Evolutionary conservation across 2,797 vertebrate species (phyloP), one percentile per base, ranked within the genome.

Genomic region (Diceros bicornis): DNA sequence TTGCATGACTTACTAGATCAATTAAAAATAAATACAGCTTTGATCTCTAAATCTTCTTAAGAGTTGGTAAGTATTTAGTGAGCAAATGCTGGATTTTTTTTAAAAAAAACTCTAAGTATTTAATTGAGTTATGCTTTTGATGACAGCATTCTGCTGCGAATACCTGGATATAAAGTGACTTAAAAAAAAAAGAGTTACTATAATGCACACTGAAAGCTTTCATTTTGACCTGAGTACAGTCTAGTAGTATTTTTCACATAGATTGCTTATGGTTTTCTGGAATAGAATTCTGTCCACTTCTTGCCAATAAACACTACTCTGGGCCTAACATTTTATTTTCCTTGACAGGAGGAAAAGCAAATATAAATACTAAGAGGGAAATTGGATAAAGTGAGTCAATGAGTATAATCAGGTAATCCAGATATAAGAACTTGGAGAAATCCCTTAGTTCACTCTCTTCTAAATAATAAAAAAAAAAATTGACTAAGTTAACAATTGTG

Each of bases 1-100:
- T 57, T 91, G 37, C 94, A 89, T 64, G 16, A 32, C 59, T 89
- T 93, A 77, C 20, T 69, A 79, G 57, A 95, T 94, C 89, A 91
- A 69, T 86, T 83, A 74, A 93, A 96, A 96, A 89, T 79, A 84
- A 94, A 91, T 27, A 62, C 4, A 94, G 18, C 34, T 92, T 92
- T 93, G 85, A 84, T 83, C 61, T 16, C 25, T 27, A 69, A 78
- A 71, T 94, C 50, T 64, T 71, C 34, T 93, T 69, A 84, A 92
- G 59, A 64, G 1, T 20, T 32, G 23, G 4, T 85, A 68, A 79
- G 7, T 95, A 79, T 64, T 92, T 59, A 95, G 44, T 25, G 14
- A 86, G 10, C 11, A 92, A 95, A 94, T 72, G 7, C 37, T 61
- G 29, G 10, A 4, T 23, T n/a, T 88, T 93, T 71, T 77, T 47